Evolutionary conservation across 2,113 vertebrate species (phyloP), one percentile per base, ranked within the genome.

Genomic region (Apistogramma diplotaenia): DNA sequence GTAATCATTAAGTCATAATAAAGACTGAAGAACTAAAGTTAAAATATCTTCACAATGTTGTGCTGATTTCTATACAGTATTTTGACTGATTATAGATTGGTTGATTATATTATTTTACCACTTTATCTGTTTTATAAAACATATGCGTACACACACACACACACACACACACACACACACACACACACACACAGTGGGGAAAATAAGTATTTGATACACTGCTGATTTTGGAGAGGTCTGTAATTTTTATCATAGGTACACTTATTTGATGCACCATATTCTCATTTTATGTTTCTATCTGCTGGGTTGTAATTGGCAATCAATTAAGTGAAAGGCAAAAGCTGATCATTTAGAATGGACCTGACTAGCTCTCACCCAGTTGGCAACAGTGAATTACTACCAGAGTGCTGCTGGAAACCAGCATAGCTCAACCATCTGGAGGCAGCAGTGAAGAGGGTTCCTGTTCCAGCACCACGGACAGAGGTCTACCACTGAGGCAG

Each of bases 391-490:
- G 29, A 72, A 40, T 8, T 21, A 27, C 12, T 27, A 4, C 9
- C 8, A 43, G 46, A 31, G 19, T 13, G 18, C 35, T 29, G 29
- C 46, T 51, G 51, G 18, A 73, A 40, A 67, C 51, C 27, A 31
- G 8, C n/a, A 13, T 54, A 31, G 25, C 40, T 40, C 31, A 57
- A 59, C 7, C 16, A 8, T 23, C 29, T 49, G 72, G 3, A 49
- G 27, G 12, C 31, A 35, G 25, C 54, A 65, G 5, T 59, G 11
- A 51, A 37, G 3, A n/a, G 4, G 10, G 53, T 76, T 10, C 16
- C 51, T 53, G 49, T 54, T 89, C 89, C 93, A 93, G 90, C 86
- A 93, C 93, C 93, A 93, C 92, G 91, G 93, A 93, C 90, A 93
- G 93, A 91, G 93, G 49, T 80, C 31, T 84, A 4, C 10, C 23